Conservation (phyloP, 2,797 vertebrate species). For the Molossus alvarezi region DNA sequence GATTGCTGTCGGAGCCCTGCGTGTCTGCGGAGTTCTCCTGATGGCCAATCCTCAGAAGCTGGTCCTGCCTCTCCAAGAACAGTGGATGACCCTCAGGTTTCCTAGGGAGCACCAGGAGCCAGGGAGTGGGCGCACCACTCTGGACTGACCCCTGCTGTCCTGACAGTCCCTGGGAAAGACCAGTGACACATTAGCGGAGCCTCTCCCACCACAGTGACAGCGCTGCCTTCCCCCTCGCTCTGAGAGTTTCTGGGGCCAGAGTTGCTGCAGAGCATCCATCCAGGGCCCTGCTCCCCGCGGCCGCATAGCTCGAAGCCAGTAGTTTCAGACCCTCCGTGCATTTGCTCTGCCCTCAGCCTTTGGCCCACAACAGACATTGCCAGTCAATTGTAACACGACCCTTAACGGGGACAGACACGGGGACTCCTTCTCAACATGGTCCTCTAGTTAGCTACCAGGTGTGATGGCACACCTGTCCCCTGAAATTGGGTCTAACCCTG, state of each 20-base stretch:
- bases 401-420: accelerated
- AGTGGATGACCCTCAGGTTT: neutral
- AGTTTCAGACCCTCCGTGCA: neutral
- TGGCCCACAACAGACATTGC: neutral
- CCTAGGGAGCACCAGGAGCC: neutral
- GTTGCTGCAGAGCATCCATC: neutral
- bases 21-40: neutral
- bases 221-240: neutral
- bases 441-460: neutral
- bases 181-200: neutral
- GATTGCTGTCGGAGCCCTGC: neutral
- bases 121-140: neutral
- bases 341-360: neutral
- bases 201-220: neutral
- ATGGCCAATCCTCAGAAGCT: neutral
- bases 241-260: neutral
- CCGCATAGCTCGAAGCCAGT: neutral
- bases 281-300: neutral
- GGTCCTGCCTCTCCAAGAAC: neutral
- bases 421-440: neutral
- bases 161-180: neutral
- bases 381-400: neutral
- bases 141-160: neutral
- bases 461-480: neutral
- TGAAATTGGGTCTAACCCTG: neutral